Percentiles rank a stretch among this genome's conserved stretches.
phyloP scores from a whole-genome alignment of 2,888 invertebrate genomes.

The Caenorhabditis drosophilae region DNA sequence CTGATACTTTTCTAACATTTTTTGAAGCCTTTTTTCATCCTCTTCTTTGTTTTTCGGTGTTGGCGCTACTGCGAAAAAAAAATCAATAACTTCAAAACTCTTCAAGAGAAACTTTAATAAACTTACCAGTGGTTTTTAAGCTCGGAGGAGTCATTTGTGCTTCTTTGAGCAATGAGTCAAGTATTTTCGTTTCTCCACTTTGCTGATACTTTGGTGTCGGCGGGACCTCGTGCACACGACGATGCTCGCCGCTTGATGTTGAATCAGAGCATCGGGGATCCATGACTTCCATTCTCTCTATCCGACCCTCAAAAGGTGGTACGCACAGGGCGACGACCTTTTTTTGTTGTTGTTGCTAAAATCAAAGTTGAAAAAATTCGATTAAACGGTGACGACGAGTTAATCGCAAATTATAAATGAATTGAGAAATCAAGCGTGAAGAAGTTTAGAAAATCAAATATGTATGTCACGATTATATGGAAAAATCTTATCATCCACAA shows the following conservation, averaged over 20 bases:
- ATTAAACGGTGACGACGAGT: too few species aligned
- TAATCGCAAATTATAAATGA: too few species aligned
- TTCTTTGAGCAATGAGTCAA: slow-evolving; percentile 41
- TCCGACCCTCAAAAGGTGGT: slow-evolving; percentile 24
- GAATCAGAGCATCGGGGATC: slow-evolving; percentile 26
- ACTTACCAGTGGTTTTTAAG: slow-evolving; percentile 23
- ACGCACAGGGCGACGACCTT: too few species aligned
- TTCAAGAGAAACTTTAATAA: background rate
- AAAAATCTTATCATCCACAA: too few species aligned
- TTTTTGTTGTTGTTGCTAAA: too few species aligned
- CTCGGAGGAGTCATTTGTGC: slow-evolving; percentile 18
- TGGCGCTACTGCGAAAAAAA: background rate
- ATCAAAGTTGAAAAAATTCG: too few species aligned
- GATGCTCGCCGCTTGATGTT: slow-evolving; percentile 41
- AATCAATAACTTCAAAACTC: background rate
- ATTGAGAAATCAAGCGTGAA: too few species aligned
- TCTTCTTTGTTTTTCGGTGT: slow-evolving; percentile 28
- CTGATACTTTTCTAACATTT: slow-evolving; percentile 67
- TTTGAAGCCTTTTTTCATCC: slow-evolving; percentile 55
- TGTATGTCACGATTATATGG: too few species aligned
- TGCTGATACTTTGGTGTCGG: slow-evolving; percentile 41
- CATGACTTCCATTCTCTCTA: slow-evolving; percentile 27
- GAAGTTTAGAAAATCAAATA: too few species aligned
- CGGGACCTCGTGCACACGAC: slow-evolving; percentile 44
- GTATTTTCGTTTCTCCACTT: slow-evolving; percentile 36